Evolutionary conservation across 30 jellyfish, hydroid and myxozoan genomes (phyloP), one percentile per base, ranked within the genome.

Genomic region (Pseudorhiza aurosa): DNA sequence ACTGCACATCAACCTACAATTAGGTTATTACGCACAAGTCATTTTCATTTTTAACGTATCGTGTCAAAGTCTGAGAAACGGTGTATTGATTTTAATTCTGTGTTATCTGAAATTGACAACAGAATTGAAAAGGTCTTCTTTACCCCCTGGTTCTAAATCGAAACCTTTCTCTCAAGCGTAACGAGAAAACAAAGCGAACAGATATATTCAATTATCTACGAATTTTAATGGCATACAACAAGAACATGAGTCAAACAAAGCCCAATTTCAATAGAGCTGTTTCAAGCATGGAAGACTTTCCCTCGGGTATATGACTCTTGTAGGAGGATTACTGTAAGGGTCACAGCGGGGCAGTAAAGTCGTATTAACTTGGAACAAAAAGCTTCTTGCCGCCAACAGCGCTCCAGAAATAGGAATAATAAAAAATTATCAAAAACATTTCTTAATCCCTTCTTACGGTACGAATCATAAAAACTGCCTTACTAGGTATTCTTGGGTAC

Each of bases 341-440:
- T 32, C 68, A 39, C 95, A 72, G 88, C 95, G 84, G 83, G 91
- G 82, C 82, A 69, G 82, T 44, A 47, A 62, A 30, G 57, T 65
- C 84, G 42, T 35, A 80, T 80, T 65, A 55, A 31, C 30, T 47
- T 10, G 12, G 62, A 28, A 77, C 89, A 77, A 77, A 58, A 75
- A 47, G 81, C 79, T 69, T 45, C 81, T 57, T 58, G 91, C 82
- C 84, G 35, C 91, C 81, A 33, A 80, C 83, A 15, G 91, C 27
- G 91, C 75, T 45, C 24, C 73, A 7, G 67, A 21, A 53, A 19
- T 21, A n/a, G 3, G 5, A 36, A 53, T 14, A 15, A 53, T 10
- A n/a, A 7, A 53, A 18, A 36, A 17, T 21, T 22, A n/a, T 53
- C 14, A 33, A 18, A 22, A 53, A 22, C 5, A 22, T 21, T 53